Base-by-base conservation (phyloP, 23 tunicate species). In the Ascidia mentula region DNA sequence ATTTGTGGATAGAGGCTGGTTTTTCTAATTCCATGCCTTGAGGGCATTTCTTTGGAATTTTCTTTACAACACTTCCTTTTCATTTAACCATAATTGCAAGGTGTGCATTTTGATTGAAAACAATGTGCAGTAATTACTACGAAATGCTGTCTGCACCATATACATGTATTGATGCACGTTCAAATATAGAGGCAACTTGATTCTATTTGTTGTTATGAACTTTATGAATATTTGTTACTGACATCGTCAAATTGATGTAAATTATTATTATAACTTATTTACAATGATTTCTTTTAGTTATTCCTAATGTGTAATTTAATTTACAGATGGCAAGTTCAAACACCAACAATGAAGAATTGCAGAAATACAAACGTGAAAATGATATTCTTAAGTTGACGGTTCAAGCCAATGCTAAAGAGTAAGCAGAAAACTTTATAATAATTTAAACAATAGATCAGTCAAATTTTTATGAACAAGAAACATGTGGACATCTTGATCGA, bases 351-450 rank as follows among this genome's bases (percentile, higher is more conserved):
- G 81, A 84, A 12, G 38, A 60, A 22, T 18, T 69, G 35, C 45
- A 79, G 37, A 84, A 74, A 59, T 38, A 84, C 77, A 90, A 85
- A 81, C 77, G 83, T 12, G 89, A 90, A 81, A 90, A 90, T 79
- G 85, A 76, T 20, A 76, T 90, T 36, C 59, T 85, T 18, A 60
- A 37, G 72, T 37, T 20, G 61, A 77, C 84, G 18, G 80, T 90
- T 76, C 89, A 90, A 59, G 79, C 79, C 37, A 85, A 90, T 90
- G 96, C 89, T 35, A 18, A 42, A 45, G 76, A 59, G 96, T 90
- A 80, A 85, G 86, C n/a, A n/a, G n/a, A n/a, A n/a, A n/a, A n/a
- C n/a, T n/a, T n/a, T n/a, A n/a, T n/a, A n/a, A n/a, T n/a, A n/a
- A n/a, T n/a, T n/a, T n/a, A n/a, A n/a, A n/a, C n/a, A n/a, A n/a